phyloP scores from a whole-genome alignment of 2,888 invertebrate genomes.

The Eupelmus urozonus region DNA sequence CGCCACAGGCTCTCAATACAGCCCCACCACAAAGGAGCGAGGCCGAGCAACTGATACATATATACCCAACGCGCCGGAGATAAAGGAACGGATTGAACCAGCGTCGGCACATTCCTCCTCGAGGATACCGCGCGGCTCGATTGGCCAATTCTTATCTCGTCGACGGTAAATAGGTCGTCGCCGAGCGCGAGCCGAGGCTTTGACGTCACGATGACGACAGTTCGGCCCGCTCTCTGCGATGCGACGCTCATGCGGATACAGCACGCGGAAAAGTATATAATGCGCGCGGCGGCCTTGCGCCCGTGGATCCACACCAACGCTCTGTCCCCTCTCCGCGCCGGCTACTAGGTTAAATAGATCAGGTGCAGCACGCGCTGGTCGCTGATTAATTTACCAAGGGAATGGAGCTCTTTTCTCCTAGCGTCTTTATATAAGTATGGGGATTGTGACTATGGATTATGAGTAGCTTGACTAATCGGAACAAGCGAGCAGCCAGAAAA shows the following conservation, averaged over 20 bases:
- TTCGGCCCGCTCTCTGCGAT: too few species aligned
- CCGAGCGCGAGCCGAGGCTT: too few species aligned
- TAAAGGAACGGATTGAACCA: background rate
- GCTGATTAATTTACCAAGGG: too few species aligned
- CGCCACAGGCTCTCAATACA: too few species aligned
- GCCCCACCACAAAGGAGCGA: background rate
- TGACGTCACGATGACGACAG: constrained; percentile 54
- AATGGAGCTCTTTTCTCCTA: too few species aligned
- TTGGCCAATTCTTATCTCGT: constrained; percentile 58
- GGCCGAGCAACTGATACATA: background rate
- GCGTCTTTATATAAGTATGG: too few species aligned
- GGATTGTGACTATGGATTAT: too few species aligned
- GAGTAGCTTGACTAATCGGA: too few species aligned
- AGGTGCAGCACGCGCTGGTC: too few species aligned
- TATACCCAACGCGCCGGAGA: too few species aligned
- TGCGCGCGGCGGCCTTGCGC: constrained; percentile 13
- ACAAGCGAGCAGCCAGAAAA: too few species aligned
- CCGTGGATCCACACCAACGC: background rate
- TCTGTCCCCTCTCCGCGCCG: too few species aligned
- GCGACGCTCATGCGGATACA: background rate
- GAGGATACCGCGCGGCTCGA: constrained; percentile 32
- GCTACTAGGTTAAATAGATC: background rate
- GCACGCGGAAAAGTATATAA: background rate
- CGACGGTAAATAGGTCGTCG: constrained; percentile 55
- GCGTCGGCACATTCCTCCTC: constrained; percentile 5